These are phyloP conservation scores for Ophion costatus DNA, from an alignment of 2,888 invertebrate species.

Conservation along the genomic window DNA sequence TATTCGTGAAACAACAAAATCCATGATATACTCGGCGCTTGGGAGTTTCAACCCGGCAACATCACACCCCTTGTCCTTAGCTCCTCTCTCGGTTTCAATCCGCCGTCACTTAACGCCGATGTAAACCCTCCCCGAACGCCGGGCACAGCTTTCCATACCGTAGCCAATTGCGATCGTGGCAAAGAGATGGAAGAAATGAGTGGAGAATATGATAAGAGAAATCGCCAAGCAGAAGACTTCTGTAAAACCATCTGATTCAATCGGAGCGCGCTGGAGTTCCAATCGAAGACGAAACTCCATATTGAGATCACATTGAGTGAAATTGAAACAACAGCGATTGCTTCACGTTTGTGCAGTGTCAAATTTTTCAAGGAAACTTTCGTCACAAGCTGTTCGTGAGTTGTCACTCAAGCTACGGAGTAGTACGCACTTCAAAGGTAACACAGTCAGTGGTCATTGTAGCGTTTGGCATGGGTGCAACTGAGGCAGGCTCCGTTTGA, in stretches of 20 bases:
- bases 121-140: slow-evolving; percentile 26
- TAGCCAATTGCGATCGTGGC: slow-evolving; percentile 18
- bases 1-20: slow-evolving; percentile 62
- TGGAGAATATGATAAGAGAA: slow-evolving; percentile 47
- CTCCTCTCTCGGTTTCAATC: slow-evolving; percentile 58
- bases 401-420: no score
- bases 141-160: slow-evolving; percentile 15
- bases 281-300: no score
- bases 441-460: no score
- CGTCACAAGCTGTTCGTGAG: no score
- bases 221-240: slow-evolving; percentile 28
- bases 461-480: no score
- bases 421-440: no score
- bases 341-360: no score
- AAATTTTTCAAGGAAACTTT: no score
- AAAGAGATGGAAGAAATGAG: slow-evolving; percentile 18
- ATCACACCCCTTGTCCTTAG: slow-evolving; percentile 32
- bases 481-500: background rate
- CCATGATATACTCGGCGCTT: slow-evolving; percentile 3
- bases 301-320: background rate
- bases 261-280: background rate
- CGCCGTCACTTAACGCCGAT: slow-evolving; percentile 59
- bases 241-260: background rate
- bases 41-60: slow-evolving; percentile 29
- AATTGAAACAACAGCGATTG: background rate